These are phyloP conservation scores for Halichondria panicea DNA, from an alignment of 37 sponge, comb jelly and placozoan genomes.

Conservation along the genomic window DNA sequence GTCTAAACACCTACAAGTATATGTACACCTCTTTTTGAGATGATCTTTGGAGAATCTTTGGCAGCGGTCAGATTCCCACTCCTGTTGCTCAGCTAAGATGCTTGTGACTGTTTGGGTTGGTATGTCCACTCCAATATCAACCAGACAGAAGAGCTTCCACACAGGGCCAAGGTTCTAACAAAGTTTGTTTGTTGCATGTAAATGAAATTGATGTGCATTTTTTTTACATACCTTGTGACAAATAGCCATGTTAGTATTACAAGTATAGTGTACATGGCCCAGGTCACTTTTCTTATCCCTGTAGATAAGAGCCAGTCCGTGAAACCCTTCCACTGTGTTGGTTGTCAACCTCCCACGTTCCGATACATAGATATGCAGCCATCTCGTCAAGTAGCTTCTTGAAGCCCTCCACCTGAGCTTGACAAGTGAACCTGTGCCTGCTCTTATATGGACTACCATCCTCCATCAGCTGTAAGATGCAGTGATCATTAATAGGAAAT, in stretches of 20 bases:
- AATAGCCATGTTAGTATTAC: not conserved
- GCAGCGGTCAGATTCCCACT: not conserved
- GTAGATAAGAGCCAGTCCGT: not conserved
- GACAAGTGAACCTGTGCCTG: not conserved
- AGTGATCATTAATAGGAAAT: too few species aligned
- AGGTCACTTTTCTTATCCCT: not conserved
- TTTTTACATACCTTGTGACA: not conserved
- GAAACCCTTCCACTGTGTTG: not conserved
- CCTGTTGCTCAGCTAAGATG: not conserved
- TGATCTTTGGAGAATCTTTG: not conserved
- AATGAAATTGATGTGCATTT: not conserved
- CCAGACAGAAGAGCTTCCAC: not conserved
- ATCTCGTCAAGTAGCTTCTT: not conserved
- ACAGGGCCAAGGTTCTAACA: not conserved
- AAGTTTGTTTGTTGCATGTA: not conserved
- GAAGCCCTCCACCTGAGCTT: not conserved
- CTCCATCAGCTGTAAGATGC: too few species aligned
- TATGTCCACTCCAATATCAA: not conserved
- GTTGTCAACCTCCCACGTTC: too few species aligned
- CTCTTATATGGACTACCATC: not conserved
- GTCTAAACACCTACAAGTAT: not conserved
- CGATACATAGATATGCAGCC: not conserved
- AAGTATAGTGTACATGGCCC: not conserved
- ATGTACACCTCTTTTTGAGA: not conserved
- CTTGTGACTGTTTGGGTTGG: not conserved